Base-by-base conservation (phyloP, 2,888 invertebrate genomes). In the Elysia crispata region DNA sequence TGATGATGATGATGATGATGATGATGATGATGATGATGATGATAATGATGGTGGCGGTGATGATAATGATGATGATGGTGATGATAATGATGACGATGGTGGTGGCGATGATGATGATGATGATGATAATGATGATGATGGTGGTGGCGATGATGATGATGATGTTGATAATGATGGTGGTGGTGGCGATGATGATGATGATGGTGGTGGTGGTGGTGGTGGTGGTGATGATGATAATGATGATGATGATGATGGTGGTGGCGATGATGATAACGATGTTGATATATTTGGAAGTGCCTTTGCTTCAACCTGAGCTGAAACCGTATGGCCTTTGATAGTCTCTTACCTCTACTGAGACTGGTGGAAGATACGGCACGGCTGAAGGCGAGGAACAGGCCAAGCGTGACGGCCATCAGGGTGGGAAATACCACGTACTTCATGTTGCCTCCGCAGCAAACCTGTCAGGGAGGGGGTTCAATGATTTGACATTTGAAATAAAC, bases 351-450 rank as follows among this genome's bases (percentile, higher is more conserved):
- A n/a, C 66, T 76, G 13, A 76, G 60, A 6, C 60, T 23, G 60
- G 77, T 57, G 3, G 77, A 67, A 20, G 77, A 77, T 0, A 72
- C 79, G 0, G 79, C 79, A 20, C 62, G 60, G 18, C 66, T 79
- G 79, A 79, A 79, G 73, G 79, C 73, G 23, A 79, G 73, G 25
- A 79, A 79, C n/a, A 79, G 73, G 15, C 79, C 79, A 5, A 79
- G 74, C 23, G 73, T 79, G 54, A 73, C 66, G 11, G 79, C 79
- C 72, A 73, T 73, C 25, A 79, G 64, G 0, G 66, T 79, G 6
- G 79, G 79, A 33, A 79, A 79, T 1, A 73, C 73, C n/a, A 79
- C n/a, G 20, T 66, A 79, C 66, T 79, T 79, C 79, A 79, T 79
- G 73, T 79, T 79, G 31, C 79, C 79, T 15, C 73, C 73, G 28